phyloP scores from a whole-genome alignment of 64 coral and sea anemone species.

The Hydrozoanthus tunicans region DNA sequence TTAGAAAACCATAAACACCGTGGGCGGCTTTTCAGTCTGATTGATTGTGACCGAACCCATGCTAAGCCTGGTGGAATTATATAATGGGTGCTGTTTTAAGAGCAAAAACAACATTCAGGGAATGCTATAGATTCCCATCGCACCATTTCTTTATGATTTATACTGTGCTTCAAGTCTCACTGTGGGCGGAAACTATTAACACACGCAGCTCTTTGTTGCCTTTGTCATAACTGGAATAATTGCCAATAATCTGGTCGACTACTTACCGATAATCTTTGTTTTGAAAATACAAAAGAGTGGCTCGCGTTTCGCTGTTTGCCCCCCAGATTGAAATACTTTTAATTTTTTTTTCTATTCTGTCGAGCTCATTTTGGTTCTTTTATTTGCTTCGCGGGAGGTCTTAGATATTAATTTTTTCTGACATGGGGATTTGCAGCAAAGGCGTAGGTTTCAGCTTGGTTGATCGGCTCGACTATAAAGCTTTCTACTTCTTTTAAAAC shows the following conservation, averaged over 20 bases:
- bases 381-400: too few species aligned
- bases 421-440: too few species aligned
- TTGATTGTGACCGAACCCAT: background rate
- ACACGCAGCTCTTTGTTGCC: background rate
- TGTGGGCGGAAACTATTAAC: background rate
- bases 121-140: background rate
- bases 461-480: too few species aligned
- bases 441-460: too few species aligned
- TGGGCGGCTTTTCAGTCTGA: background rate
- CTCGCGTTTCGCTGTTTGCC: background rate
- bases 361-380: too few species aligned
- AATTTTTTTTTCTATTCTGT: background rate
- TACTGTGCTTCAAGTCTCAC: background rate
- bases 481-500: too few species aligned
- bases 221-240: background rate
- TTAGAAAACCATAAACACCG: background rate
- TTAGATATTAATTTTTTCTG: too few species aligned
- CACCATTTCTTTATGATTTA: background rate
- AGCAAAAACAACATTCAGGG: conserved; percentile 24
- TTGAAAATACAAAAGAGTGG: background rate
- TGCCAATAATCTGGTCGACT: background rate
- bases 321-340: background rate
- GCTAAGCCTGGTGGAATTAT: background rate
- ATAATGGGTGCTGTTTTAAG: conserved; percentile 11
- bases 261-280: conserved; percentile 13